These are phyloP conservation scores for Invenusta paracnida DNA, from an alignment of 2,888 invertebrate species.

Conservation along the genomic window DNA sequence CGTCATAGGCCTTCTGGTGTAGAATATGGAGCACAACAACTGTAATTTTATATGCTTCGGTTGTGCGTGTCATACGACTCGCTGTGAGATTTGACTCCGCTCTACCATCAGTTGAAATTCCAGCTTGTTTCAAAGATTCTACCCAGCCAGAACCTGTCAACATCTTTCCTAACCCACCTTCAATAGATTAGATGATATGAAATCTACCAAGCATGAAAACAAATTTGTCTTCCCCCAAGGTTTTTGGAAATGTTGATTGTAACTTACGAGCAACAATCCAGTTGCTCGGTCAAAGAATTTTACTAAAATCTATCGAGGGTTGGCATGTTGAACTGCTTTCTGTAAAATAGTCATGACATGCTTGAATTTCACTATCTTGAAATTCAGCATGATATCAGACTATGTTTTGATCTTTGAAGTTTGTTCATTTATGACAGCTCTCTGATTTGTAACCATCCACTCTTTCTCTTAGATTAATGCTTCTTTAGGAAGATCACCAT, in stretches of 20 bases:
- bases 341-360: background rate
- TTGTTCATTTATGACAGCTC: background rate
- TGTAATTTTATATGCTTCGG: background rate
- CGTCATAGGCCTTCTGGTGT: too few relatives aligned
- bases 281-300: background rate
- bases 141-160: background rate
- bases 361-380: constrained; percentile 4
- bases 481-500: constrained; percentile 12
- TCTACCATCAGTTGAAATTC: background rate
- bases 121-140: background rate
- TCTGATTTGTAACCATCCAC: constrained; percentile 5
- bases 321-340: background rate
- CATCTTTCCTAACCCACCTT: background rate
- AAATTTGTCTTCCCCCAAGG: background rate
- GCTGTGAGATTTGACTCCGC: background rate
- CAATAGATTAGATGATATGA: background rate
- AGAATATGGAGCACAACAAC: background rate
- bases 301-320: background rate
- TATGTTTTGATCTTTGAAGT: background rate
- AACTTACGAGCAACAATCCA: background rate
- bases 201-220: background rate
- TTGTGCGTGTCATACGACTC: background rate
- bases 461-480: background rate
- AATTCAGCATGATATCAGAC: constrained; percentile 9
- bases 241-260: background rate